Percentiles rank a stretch among this genome's conserved stretches.
phyloP scores from a whole-genome alignment of 1,140 invertebrate species.

The Drosophila ercepeae region DNA sequence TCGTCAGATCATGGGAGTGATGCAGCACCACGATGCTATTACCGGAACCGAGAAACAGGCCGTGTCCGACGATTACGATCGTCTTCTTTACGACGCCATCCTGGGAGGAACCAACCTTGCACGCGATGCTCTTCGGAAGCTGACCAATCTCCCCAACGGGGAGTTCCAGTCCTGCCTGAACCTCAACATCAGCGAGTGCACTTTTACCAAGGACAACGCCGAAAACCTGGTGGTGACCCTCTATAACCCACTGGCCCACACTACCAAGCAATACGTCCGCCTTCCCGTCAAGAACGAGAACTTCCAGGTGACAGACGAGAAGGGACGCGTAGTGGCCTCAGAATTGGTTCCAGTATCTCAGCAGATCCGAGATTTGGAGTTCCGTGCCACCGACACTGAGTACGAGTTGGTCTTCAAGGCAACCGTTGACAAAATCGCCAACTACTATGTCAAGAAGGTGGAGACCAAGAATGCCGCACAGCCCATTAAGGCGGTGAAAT shows the following conservation, averaged over 20 bases:
- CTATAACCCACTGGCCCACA: conserved; percentile 92
- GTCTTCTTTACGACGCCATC: conserved; percentile 62
- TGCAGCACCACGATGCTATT: conserved; percentile 96
- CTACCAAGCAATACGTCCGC: conserved; percentile 87
- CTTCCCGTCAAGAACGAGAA: conserved; percentile 87
- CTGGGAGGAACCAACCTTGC: conserved; percentile 40
- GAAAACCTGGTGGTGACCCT: conserved; percentile 87
- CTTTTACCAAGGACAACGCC: conserved; percentile 83
- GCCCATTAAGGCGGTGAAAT: not conserved
- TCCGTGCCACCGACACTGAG: conserved; percentile 86
- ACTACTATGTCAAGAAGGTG: conserved; percentile 50
- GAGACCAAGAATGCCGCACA: not conserved
- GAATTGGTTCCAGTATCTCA: conserved; percentile 88
- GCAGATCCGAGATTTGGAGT: conserved; percentile 86
- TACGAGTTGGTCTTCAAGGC: conserved; percentile 89
- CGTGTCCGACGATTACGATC: conserved; percentile 94
- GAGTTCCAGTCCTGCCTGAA: conserved; percentile 86
- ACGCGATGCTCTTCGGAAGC: conserved; percentile 55
- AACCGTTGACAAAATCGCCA: conserved; percentile 61
- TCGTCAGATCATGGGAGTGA: conserved; percentile 90
- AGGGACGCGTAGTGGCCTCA: conserved; percentile 66
- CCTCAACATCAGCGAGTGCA: conserved; percentile 88
- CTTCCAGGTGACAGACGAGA: conserved; percentile 88
- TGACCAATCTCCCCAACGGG: conserved; percentile 84
- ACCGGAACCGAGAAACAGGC: conserved; percentile 96